Conservation (phyloP, 2,888 invertebrate genomes). For the Chrysolina oricalcia region DNA sequence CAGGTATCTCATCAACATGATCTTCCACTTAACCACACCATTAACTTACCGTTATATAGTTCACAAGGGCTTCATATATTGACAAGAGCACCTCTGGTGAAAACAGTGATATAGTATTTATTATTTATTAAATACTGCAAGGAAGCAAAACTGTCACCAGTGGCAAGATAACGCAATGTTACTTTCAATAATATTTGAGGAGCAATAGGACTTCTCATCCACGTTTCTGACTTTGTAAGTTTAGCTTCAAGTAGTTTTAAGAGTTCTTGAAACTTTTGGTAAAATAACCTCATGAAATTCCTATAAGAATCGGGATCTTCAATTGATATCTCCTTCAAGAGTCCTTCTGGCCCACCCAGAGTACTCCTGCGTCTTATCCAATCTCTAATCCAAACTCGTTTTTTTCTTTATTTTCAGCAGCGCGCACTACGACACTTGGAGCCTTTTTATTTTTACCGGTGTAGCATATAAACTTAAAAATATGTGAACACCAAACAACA, state of each 20-base stretch:
- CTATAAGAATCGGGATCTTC: constrained; percentile 36
- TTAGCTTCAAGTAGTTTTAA: constrained; percentile 32
- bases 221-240: constrained; percentile 40
- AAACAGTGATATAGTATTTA: no score
- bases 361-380: constrained; percentile 25
- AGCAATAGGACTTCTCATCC: constrained; percentile 34
- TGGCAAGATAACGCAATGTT: no score
- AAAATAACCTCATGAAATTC: constrained; percentile 36
- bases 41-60: no score
- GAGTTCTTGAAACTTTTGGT: constrained; percentile 35
- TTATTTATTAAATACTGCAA: no score
- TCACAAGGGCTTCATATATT: no score
- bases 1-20: no score
- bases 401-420: no score
- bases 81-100: no score
- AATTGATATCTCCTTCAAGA: constrained; percentile 32
- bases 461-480: constrained; percentile 24
- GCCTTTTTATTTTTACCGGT: constrained; percentile 25
- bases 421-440: neutral
- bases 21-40: no score
- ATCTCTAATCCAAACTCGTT: no score
- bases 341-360: neutral
- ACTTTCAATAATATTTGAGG: constrained; percentile 18
- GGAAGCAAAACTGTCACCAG: no score
- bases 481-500: constrained; percentile 25